phyloP scores from a whole-genome alignment of 2,113 vertebrate genomes.

The Saccopteryx bilineata region DNA sequence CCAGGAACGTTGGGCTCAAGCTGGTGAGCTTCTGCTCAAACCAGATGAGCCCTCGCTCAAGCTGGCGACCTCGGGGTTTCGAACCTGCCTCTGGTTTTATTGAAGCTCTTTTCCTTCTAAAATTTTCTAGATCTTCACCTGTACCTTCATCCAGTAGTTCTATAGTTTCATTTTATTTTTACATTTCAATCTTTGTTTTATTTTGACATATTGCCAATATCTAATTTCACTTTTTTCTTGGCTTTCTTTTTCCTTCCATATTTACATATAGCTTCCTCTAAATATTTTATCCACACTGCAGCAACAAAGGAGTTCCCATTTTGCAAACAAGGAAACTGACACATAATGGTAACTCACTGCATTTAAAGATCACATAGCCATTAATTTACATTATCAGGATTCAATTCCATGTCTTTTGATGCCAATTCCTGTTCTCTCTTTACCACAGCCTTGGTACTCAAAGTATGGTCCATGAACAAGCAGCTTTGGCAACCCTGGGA shows the following conservation, averaged over 20 bases:
- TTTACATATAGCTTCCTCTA: constrained; percentile 23
- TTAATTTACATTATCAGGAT: background rate
- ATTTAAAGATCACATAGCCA: background rate
- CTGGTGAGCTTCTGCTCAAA: no score
- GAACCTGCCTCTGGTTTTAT: background rate
- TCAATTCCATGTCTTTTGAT: background rate
- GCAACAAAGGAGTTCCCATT: background rate
- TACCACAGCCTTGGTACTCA: background rate
- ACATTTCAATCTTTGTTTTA: constrained; percentile 51
- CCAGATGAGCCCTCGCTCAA: no score
- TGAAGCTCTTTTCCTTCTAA: background rate
- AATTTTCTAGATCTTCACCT: constrained; percentile 36
- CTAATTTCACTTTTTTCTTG: constrained; percentile 9
- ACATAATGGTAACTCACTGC: background rate
- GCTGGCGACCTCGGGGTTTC: no score
- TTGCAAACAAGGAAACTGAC: constrained; percentile 51
- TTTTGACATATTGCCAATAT: constrained; percentile 11
- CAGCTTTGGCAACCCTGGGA: background rate
- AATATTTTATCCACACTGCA: constrained; percentile 8
- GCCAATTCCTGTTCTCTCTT: background rate
- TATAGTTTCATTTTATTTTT: constrained; percentile 22
- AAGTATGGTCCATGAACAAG: background rate
- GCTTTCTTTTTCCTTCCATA: constrained; percentile 43
- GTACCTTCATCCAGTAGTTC: background rate
- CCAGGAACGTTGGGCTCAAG: no score